Base-by-base conservation (phyloP, 2,888 invertebrate species). In the Orthosia cruda region DNA sequence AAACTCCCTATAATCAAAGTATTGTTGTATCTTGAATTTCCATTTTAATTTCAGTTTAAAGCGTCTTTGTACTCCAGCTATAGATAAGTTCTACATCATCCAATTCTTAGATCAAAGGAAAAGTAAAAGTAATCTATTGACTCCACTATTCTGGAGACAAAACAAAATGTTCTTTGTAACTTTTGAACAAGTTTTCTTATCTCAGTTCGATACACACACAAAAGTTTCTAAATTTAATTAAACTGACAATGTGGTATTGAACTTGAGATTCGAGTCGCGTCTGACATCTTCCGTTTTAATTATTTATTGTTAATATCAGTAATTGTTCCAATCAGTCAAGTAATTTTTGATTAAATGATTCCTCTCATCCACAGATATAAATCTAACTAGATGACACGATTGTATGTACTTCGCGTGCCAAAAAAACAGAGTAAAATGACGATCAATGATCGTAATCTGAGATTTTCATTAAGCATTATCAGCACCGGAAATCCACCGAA, bases 1-100 rank as follows among this genome's bases (percentile, higher is more conserved):
- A 62, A 57, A 57, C 50, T 66, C 80, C 74, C 66, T 66, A n/a
- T 58, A 64, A 74, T 74, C 67, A 74, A 23, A 66, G 65, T 50
- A 76, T 58, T 75, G 40, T 52, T 55, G 32, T 59, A 13, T 64
- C n/a, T n/a, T n/a, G n/a, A 65, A 20, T 54, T 83, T 58, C 13
- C 55, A 57, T 80, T 83, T 72, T 78, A 65, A 77, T 83, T 68
- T 65, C 20, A 61, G 40, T 49, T 71, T 45, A 32, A 66, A 47
- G n/a, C n/a, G 12, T 58, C 15, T 71, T 71, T 65, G 67, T 68
- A 18, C 13, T 57, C 45, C 26, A 55, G 61, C 59, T 49, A 50
- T 16, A 62, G 16, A 40, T 54, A 68, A 77, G 59, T 76, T 66
- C 20, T 15, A 47, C 15, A 69, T 0, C 50, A 71, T 76, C 54